Evolutionary conservation across 2,888 invertebrate species (phyloP), one percentile per base, ranked within the genome.

Genomic region (Lampropteryx suffumata): DNA sequence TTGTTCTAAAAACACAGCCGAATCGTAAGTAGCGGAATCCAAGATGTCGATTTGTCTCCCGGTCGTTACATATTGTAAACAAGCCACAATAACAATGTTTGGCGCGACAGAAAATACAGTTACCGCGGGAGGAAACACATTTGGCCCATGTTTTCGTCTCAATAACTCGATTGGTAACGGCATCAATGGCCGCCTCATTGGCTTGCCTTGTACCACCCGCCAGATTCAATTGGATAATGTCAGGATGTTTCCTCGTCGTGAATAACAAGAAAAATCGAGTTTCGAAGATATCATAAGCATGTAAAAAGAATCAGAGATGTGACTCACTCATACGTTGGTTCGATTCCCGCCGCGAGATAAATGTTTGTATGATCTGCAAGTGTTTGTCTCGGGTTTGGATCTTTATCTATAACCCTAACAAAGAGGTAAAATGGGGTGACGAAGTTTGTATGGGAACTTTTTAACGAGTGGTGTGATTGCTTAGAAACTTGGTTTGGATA

Each of bases 181-280:
- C 73, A 71, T 76, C 82, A 75, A 79, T 82, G 76, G 64, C 62
- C 65, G 71, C 62, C 71, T 76, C 81, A 79, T 77, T 80, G 79
- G 69, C 66, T 74, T 74, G 71, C 70, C 73, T 78, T 75, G 72
- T 76, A 62, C 60, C 57, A 47, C 50, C 66, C 62, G 61, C 54
- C 57, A 63, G 57, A 64, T 67, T 61, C 76, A 82, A 82, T 82
- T 81, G 73, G 78, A 78, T 82, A 74, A 82, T 71, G 73, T 49
- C 37, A 41, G 42, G 42, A 44, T 39, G 47, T 48, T 54, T 50
- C 48, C 13, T 4, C 12, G 33, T 33, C 12, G 5, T 29, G 11
- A 8, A 13, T 13, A 32, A 32, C 12, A 13, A 32, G 11, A 9
- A 32, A 13, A 2, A 32, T 32, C 12, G 5, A 24, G 5, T 24